phyloP scores from a whole-genome alignment of 2,888 invertebrate species.

The Polyommatus iphigenia region DNA sequence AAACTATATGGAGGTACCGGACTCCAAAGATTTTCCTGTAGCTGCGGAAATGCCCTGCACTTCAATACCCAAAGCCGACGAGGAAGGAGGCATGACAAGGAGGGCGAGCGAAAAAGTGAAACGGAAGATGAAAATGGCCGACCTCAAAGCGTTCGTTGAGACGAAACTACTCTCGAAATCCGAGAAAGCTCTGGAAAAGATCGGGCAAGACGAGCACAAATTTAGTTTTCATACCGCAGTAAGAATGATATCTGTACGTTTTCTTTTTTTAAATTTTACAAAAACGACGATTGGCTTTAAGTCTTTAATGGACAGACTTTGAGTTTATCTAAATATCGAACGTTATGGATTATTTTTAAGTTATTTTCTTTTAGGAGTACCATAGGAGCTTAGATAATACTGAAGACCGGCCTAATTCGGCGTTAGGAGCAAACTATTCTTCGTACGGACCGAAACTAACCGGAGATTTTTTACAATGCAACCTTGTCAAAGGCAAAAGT shows the following conservation, averaged over 20 bases:
- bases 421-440: slow-evolving; percentile 83
- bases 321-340: slow-evolving; percentile 30
- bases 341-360: slow-evolving; percentile 26
- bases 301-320: slow-evolving; percentile 38
- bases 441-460: slow-evolving; percentile 77
- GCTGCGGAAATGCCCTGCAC: slow-evolving; percentile 78
- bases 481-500: slow-evolving; percentile 95
- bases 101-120: slow-evolving; percentile 91
- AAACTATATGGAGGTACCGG: slow-evolving; percentile 89
- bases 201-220: slow-evolving; percentile 88
- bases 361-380: slow-evolving; percentile 82
- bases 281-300: slow-evolving; percentile 3
- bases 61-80: slow-evolving; percentile 60
- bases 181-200: slow-evolving; percentile 93
- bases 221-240: slow-evolving; percentile 76
- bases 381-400: slow-evolving; percentile 91
- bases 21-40: slow-evolving; percentile 83
- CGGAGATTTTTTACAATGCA: slow-evolving; percentile 78
- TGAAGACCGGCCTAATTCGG: slow-evolving; percentile 87
- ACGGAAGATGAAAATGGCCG: slow-evolving; percentile 94
- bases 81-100: slow-evolving; percentile 70
- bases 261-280: slow-evolving; percentile 30
- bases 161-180: slow-evolving; percentile 94
- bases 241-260: slow-evolving; percentile 83
- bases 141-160: slow-evolving; percentile 94